Base-by-base conservation (phyloP, 2,888 invertebrate species). In the Drosophila recens region DNA sequence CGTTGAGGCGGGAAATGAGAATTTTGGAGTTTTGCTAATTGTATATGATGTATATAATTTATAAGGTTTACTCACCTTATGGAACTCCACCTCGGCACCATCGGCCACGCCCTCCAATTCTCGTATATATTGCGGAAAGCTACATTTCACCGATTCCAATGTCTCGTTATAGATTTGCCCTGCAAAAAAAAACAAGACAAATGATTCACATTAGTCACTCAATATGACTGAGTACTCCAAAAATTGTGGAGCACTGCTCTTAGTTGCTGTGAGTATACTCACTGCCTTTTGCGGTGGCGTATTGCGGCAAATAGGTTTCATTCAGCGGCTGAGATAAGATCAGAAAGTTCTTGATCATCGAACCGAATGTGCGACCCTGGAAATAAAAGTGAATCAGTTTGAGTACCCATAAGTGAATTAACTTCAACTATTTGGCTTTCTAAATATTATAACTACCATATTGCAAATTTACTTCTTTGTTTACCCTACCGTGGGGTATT, bases 31-130 rank as follows among this genome's bases (percentile, higher is more conserved):
- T 33, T 20, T 20, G 15, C 33, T 38, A 65, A 58, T 59, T 56
- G 13, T 17, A 23, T 8, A 20, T 38, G 38, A 27, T 33, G 27
- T 27, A 46, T 53, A 11, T 20, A 13, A 10, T 17, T 17, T 11
- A 15, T 20, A 15, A 4, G 0, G 33, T 40, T 58, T 48, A 38
- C 82, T 91, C 91, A 97, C 97, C 95, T 97, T 96, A 80, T 96
- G 93, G 91, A 97, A 97, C 0, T 97, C 96, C 4, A 97, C 96
- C 77, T 95, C 94, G 1, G 97, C 95, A 0, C 98, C 97, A 90
- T 97, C 97, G 8, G 97, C 96, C n/a, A 96, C 84, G 8, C 97
- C 98, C 90, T 96, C 95, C 43, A 98, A 93, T 92, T 98, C 98
- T 69, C 95, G 94, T 2, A 97, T 93, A 89, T 97, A 97, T 86